A percentile compares a stretch with the other conserved stretches of the same genome.
Conservation (phyloP, 1,140 invertebrate species). For the Drosophila melanica region DNA sequence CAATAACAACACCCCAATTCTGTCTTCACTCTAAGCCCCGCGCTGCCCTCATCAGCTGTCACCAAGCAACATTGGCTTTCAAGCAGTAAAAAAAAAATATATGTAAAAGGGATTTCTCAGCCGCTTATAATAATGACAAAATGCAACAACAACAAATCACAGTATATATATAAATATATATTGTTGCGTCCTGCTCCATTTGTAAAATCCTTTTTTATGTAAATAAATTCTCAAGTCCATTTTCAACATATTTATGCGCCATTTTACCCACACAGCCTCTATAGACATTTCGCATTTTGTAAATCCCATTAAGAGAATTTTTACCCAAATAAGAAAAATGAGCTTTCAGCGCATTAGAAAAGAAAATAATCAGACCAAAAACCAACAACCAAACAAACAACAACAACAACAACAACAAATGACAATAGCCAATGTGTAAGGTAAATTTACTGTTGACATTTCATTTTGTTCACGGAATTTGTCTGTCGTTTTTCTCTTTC, state of each 20-base stretch:
- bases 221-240: slow-evolving; percentile 81
- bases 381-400: slow-evolving; percentile 47
- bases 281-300: slow-evolving; percentile 42
- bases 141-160: slow-evolving; percentile 67
- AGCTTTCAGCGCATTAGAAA: slow-evolving; percentile 79
- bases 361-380: slow-evolving; percentile 68
- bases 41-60: slow-evolving; percentile 40
- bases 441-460: slow-evolving; percentile 82
- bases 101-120: slow-evolving; percentile 65
- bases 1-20: slow-evolving; percentile 29
- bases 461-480: slow-evolving; percentile 78
- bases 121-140: slow-evolving; percentile 79
- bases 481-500: slow-evolving; percentile 51
- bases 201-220: slow-evolving; percentile 81
- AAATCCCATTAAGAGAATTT: slow-evolving; percentile 78
- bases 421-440: slow-evolving; percentile 66
- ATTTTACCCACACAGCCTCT: slow-evolving; percentile 68
- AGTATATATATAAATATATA: slow-evolving; percentile 19
- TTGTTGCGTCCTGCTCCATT: slow-evolving; percentile 58
- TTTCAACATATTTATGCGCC: slow-evolving; percentile 82
- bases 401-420: slow-evolving; percentile 5
- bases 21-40: not conserved
- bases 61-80: slow-evolving; percentile 50
- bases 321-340: slow-evolving; percentile 76
- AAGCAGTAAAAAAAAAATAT: not conserved